These are phyloP conservation scores for Brachionus plicatilis DNA, from an alignment of 1,140 invertebrate genomes.

Conservation along the genomic window DNA sequence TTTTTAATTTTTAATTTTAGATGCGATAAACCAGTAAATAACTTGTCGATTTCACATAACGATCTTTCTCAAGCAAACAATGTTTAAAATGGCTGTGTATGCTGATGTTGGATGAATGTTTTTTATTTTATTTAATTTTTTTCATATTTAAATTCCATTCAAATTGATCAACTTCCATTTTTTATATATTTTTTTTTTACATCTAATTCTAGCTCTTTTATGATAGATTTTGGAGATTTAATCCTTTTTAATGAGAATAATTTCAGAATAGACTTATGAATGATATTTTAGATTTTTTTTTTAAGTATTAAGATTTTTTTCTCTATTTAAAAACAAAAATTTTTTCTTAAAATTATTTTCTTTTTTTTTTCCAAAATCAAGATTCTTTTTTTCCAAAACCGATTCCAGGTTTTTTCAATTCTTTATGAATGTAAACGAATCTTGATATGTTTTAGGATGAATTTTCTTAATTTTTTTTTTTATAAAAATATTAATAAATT, in stretches of 20 bases:
- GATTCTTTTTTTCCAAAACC: background rate
- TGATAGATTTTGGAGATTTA: background rate
- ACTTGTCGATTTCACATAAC: background rate
- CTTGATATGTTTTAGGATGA: background rate
- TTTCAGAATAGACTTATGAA: background rate
- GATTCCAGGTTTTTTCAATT: background rate
- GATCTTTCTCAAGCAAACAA: slow-evolving; percentile 34
- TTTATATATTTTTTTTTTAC: slow-evolving; percentile 12
- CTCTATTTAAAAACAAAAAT: background rate
- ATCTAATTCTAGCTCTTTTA: background rate
- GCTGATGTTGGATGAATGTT: background rate
- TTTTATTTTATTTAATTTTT: background rate
- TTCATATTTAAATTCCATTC: background rate
- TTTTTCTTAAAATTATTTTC: background rate
- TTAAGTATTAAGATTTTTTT: background rate
- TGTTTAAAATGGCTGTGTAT: slow-evolving; percentile 2
- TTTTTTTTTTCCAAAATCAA: background rate
- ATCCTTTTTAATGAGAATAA: background rate
- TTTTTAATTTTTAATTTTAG: slow-evolving; percentile 24
- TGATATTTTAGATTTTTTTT: background rate
- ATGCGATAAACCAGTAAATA: background rate
- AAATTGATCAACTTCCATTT: slow-evolving; percentile 14
- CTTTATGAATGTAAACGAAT: background rate
- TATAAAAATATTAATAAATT: background rate
- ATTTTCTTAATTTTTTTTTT: background rate